phyloP scores from a whole-genome alignment of 2,888 invertebrate genomes.

The Endomychus coccineus region DNA sequence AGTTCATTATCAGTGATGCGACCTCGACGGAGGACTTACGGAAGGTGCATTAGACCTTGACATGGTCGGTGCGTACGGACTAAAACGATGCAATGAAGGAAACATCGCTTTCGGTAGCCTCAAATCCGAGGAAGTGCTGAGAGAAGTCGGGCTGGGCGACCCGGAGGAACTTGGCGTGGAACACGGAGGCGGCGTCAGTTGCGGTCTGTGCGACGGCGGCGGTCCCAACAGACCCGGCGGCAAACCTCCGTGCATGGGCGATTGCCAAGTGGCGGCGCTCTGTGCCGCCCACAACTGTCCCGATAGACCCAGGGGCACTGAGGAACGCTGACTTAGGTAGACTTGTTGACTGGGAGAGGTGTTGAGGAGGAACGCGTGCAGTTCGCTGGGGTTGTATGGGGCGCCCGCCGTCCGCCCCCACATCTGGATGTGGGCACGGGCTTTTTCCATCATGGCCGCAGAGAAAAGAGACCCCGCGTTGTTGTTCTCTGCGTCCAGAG shows the following conservation, averaged over 20 bases:
- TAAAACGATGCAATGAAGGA: conserved; percentile 43
- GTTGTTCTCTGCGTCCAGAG: conserved; percentile 47
- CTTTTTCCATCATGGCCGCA: conserved; percentile 53
- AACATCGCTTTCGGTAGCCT: conserved; percentile 44
- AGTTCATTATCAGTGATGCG: conserved; percentile 35
- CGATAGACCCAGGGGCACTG: conserved; percentile 39
- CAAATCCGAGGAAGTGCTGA: conserved; percentile 38
- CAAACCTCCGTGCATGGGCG: conserved; percentile 38
- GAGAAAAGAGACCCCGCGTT: conserved; percentile 42
- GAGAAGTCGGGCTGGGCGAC: conserved; percentile 49
- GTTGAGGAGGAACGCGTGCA: conserved; percentile 42
- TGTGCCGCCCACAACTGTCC: conserved; percentile 46
- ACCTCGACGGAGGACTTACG: conserved; percentile 30
- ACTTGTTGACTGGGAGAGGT: conserved; percentile 37
- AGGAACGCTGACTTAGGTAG: conserved; percentile 36
- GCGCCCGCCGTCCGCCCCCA: conserved; percentile 46
- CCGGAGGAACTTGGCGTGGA: conserved; percentile 54
- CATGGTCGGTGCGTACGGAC: conserved; percentile 40
- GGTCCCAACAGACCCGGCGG: conserved; percentile 42
- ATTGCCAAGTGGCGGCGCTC: conserved; percentile 36
- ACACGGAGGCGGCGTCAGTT: conserved; percentile 43
- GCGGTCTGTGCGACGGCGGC: conserved; percentile 38
- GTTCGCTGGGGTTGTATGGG: conserved; percentile 48
- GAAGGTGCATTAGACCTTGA: conserved; percentile 26
- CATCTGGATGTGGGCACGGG: conserved; percentile 46